These are phyloP conservation scores for Acanthochromis polyacanthus DNA, from an alignment of 2,113 vertebrate species.

Conservation along the genomic window DNA sequence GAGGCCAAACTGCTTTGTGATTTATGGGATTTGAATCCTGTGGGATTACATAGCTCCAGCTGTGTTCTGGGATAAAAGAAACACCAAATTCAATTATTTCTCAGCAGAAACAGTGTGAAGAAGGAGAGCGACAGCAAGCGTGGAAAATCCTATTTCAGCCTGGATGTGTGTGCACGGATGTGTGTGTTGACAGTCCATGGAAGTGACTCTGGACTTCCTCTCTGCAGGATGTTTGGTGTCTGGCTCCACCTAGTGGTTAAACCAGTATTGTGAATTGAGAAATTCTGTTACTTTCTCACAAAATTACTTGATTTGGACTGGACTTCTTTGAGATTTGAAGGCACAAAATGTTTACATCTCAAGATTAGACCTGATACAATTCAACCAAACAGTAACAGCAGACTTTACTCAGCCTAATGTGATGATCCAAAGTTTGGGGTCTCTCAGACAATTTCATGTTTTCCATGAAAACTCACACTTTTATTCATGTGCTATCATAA, in stretches of 20 bases:
- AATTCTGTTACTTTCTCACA: too few species aligned
- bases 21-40: constrained; percentile 35
- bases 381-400: too few species aligned
- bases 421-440: too few species aligned
- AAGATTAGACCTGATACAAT: background rate
- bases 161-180: constrained; percentile 8
- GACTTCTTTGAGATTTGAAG: background rate
- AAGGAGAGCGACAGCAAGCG: background rate
- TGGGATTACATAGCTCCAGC: constrained; percentile 44
- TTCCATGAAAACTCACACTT: too few species aligned
- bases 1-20: background rate
- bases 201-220: background rate
- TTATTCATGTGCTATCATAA: too few species aligned
- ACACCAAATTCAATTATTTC: constrained; percentile 38
- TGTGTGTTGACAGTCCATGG: background rate
- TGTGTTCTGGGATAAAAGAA: constrained; percentile 41
- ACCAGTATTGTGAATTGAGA: background rate
- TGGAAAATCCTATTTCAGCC: constrained; percentile 41
- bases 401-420: too few species aligned
- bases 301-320: background rate
- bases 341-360: background rate
- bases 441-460: too few species aligned
- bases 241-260: constrained; percentile 53
- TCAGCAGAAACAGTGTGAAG: constrained; percentile 25
- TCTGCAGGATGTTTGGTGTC: background rate